phyloP scores from a whole-genome alignment of 2,113 vertebrate genomes.

The Cyanoramphus novaezelandiae region DNA sequence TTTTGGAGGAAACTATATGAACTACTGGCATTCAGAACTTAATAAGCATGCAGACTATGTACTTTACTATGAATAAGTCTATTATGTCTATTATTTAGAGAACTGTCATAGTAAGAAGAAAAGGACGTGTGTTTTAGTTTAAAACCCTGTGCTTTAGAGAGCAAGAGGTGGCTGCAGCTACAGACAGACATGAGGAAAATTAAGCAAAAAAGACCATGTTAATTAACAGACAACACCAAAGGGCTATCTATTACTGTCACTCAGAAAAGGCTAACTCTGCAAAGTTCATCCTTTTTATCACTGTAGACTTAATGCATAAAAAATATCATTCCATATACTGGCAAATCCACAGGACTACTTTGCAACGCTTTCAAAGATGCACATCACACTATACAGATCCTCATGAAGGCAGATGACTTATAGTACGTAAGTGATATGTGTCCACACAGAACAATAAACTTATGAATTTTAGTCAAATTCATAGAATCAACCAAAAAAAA shows the following conservation, averaged over 20 bases:
- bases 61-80: not conserved
- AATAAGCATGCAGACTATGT: not conserved
- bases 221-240: conserved; percentile 10
- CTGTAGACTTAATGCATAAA: not conserved
- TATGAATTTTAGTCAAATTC: not conserved
- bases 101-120: not conserved
- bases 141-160: not conserved
- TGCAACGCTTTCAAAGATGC: not conserved
- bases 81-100: not conserved
- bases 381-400: not conserved
- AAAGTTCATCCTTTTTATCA: not conserved
- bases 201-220: not conserved
- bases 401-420: not conserved
- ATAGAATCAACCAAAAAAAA: not conserved
- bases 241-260: not conserved
- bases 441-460: no score
- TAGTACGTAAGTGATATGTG: accelerated
- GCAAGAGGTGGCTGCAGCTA: not conserved
- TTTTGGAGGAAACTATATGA: not conserved
- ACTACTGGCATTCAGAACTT: not conserved
- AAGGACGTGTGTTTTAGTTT: not conserved
- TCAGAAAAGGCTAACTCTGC: conserved; percentile 25
- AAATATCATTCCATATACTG: not conserved
- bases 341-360: not conserved
- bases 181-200: not conserved